Base-by-base conservation (phyloP, 2,888 invertebrate species). In the Dryobota labecula region DNA sequence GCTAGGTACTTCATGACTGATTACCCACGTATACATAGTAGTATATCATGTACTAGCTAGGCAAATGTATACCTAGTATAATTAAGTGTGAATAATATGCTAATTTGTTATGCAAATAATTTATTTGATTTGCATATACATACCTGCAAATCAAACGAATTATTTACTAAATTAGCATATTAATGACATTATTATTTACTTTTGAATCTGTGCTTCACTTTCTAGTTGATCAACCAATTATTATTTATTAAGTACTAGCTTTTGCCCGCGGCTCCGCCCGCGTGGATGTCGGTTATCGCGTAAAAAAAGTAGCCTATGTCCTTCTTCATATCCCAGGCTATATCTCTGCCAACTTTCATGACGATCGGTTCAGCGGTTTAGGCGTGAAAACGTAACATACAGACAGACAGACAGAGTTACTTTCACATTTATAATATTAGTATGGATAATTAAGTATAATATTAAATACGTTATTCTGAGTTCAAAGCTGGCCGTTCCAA, bases 191-290 rank as follows among this genome's bases (percentile, higher is more conserved):
- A 20, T 15, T 20, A 43, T 43, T 2, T 30, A 20, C 18, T 41
- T 51, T 20, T 9, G 13, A 70, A 73, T 13, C 24, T 36, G 27
- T 13, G 11, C 20, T 0, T 41, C 6, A 41, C 72, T 74, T 74
- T 74, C 60, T 47, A 78, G 15, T 54, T 33, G 20, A 54, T 71
- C n/a, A 47, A 41, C 33, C 20, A 71, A 78, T 41, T 47, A 67
- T 38, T 67, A 51, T 27, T 15, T n/a, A n/a, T n/a, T n/a, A n/a
- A n/a, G n/a, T n/a, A n/a, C n/a, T n/a, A n/a, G n/a, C n/a, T n/a
- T n/a, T n/a, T n/a, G n/a, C n/a, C n/a, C n/a, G n/a, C n/a, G n/a
- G n/a, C n/a, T n/a, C n/a, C n/a, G n/a, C n/a, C n/a, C n/a, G n/a
- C n/a, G n/a, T n/a, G n/a, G n/a, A n/a, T n/a, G n/a, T n/a, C n/a